Evolutionary conservation across 2,797 vertebrate genomes (phyloP).

Genomic region (Carduelis carduelis): DNA sequence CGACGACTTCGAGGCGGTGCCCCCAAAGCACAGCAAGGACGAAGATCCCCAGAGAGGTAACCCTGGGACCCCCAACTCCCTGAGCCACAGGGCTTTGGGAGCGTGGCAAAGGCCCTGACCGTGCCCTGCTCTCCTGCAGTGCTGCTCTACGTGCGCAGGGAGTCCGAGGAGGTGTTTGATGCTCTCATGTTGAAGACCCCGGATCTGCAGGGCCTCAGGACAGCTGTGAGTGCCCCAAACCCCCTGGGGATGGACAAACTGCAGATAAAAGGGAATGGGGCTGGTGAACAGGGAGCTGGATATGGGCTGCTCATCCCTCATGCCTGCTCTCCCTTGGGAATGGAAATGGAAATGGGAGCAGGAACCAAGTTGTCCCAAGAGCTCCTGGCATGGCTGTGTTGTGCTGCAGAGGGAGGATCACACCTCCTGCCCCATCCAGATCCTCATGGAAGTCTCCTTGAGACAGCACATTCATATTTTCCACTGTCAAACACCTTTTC

Average conservation of each 20-base stretch:
- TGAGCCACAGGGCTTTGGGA: accelerated
- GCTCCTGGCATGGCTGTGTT: not conserved
- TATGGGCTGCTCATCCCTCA: accelerated
- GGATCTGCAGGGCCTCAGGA: slow-evolving; percentile 87
- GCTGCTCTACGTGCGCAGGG: slow-evolving; percentile 88
- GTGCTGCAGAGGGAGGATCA: not conserved
- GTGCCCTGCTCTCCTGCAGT: slow-evolving; percentile 72
- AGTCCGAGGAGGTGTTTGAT: slow-evolving; percentile 91
- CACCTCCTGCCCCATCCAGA: not conserved
- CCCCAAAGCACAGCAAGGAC: slow-evolving; percentile 81
- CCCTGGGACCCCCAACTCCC: accelerated
- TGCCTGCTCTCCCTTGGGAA: not conserved
- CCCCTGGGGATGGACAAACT: accelerated
- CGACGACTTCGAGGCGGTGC: slow-evolving; percentile 76
- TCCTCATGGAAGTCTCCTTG: not conserved
- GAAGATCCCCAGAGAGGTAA: slow-evolving; percentile 91
- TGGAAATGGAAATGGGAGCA: not conserved
- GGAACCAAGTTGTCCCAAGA: not conserved
- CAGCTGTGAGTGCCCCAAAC: slow-evolving; percentile 82
- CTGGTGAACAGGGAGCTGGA: not conserved
- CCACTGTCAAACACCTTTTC: not conserved
- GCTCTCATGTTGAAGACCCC: slow-evolving; percentile 95
- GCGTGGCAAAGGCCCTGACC: not conserved
- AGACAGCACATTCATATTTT: not conserved
- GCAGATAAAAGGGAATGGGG: not conserved